Base-by-base conservation (phyloP, 2,113 vertebrate species). In the Lota lota region DNA sequence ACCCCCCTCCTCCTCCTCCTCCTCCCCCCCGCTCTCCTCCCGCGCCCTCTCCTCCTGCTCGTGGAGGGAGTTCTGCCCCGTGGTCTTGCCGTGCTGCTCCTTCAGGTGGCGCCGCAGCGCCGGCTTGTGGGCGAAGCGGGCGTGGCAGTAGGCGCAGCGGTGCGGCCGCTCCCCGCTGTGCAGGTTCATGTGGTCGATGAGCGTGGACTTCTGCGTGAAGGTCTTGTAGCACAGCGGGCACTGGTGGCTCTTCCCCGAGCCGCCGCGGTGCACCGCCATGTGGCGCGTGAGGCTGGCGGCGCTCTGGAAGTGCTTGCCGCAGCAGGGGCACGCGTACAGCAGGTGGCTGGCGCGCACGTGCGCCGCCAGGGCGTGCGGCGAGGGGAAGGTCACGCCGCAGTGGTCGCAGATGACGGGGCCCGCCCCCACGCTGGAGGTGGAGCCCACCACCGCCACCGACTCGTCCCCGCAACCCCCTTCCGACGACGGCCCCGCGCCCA, bases 131-230 rank as follows among this genome's bases (percentile, higher is more conserved):
- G 96, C 95, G 12, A 98, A 98, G 78, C 95, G 93, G 12, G 95
- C 95, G 11, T 95, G 92, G 70, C 95, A 97, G 88, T 96, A 97
- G 8, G 93, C 93, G 74, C 96, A 98, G 58, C 92, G 92, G 64
- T 98, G 95, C 0, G 96, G 96, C 20, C 95, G 80, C 58, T 94
- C 92, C 0, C 96, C 96, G 0, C 95, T 96, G 88, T 98, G 96
- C 56, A 98, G 94, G 90, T 97, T 98, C 91, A 97, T 93, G 92
- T 98, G 96, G 83, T 97, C 95, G 50, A 95, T 95, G 33, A 98
- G 93, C 0, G 95, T 95, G 69, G 95, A 96, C 60, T 96, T 97
- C 77, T 98, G 96, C 0, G 95, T 97, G 89, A 98, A 98, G 62
- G 93, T 95, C 89, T 97, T 96, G 33, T 94, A 94, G 75, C 95